These are phyloP conservation scores for Macrosiphum euphorbiae DNA, from an alignment of 2,888 invertebrate genomes.

Conservation along the genomic window DNA sequence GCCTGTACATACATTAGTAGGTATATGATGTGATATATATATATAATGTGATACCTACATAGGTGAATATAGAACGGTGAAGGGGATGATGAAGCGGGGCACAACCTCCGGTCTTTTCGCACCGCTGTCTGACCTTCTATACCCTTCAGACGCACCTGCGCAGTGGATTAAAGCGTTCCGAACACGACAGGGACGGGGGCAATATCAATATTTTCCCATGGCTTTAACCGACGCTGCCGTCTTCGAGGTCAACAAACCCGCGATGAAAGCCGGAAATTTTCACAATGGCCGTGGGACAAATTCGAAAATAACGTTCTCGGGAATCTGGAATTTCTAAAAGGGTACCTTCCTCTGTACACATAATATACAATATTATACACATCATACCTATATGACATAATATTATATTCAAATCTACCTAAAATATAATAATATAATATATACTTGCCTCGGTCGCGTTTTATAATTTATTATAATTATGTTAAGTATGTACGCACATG, in stretches of 20 bases:
- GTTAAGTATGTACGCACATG: neutral
- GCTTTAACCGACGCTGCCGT: conserved; percentile 34
- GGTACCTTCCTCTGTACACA: neutral
- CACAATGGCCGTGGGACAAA: conserved; percentile 50
- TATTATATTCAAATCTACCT: neutral
- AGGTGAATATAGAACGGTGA: neutral
- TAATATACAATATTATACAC: neutral
- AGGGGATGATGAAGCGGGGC: conserved; percentile 36
- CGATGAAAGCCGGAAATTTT: conserved; percentile 30
- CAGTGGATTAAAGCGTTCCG: conserved; percentile 29
- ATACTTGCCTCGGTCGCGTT: neutral
- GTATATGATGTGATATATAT: neutral
- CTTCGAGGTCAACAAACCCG: conserved; percentile 54
- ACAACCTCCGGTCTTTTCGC: conserved; percentile 56
- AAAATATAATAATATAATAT: neutral
- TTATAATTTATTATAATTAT: neutral
- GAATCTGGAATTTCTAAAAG: conserved; percentile 37
- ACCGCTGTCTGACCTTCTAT: conserved; percentile 56
- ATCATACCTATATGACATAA: neutral
- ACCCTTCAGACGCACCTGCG: conserved; percentile 58
- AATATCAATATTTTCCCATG: conserved; percentile 63
- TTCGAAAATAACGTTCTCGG: conserved; percentile 44
- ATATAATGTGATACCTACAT: neutral
- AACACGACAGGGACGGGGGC: conserved; percentile 53
- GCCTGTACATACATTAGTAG: neutral